Percentiles rank a stretch among this genome's conserved stretches.
Conservation (phyloP, 2,113 vertebrate species). For the Vanacampus margaritifer region DNA sequence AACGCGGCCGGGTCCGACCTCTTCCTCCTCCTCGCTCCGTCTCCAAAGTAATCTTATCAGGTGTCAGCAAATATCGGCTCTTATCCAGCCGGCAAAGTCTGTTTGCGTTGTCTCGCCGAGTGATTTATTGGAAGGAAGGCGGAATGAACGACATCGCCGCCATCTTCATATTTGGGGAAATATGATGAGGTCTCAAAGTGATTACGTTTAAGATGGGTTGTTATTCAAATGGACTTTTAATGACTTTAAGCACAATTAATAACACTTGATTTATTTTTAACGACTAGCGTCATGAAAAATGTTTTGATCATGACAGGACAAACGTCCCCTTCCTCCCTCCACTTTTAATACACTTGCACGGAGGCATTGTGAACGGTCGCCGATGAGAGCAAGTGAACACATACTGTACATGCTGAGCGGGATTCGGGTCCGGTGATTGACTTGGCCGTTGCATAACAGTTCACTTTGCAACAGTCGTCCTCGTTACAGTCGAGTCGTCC, state of each 20-base stretch:
- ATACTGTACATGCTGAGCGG: too few species aligned
- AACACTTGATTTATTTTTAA: constrained; percentile 64
- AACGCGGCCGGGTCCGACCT: neutral
- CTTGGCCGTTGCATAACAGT: neutral
- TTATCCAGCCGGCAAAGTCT: constrained; percentile 58
- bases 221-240: constrained; percentile 68
- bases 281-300: constrained; percentile 61
- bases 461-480: neutral
- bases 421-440: too few species aligned
- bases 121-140: constrained; percentile 53
- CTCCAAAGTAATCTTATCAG: constrained; percentile 73
- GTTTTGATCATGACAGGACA: constrained; percentile 19
- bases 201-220: constrained; percentile 57
- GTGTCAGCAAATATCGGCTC: constrained; percentile 62
- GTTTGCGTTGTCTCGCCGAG: constrained; percentile 54
- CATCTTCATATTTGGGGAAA: constrained; percentile 43
- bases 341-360: neutral
- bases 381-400: too few species aligned
- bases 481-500: too few species aligned
- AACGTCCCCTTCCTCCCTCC: neutral
- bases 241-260: constrained; percentile 67
- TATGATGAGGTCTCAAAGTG: constrained; percentile 56
- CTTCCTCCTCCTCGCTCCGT: constrained; percentile 35
- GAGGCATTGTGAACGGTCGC: neutral
- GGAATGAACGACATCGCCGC: constrained; percentile 47